Base-by-base conservation (phyloP, 2,797 vertebrate genomes). In the Lindbergichthys nudifrons region DNA sequence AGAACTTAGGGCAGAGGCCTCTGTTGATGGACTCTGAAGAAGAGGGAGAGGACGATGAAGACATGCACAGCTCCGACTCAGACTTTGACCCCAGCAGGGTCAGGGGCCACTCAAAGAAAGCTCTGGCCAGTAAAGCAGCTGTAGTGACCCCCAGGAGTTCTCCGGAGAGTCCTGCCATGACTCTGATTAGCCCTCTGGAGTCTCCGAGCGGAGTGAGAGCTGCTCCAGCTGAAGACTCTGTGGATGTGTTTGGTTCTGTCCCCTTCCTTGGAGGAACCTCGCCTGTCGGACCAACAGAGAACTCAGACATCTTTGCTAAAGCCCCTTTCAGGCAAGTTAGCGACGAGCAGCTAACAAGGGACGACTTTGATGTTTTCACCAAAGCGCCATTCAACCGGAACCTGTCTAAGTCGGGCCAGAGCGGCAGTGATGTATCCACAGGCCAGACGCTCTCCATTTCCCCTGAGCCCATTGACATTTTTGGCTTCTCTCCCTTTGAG, bases 361-460 rank as follows among this genome's bases (percentile, higher is more conserved):
- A 98, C 13, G 97, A 99, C 11, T 96, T 96, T 0, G 98, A 99
- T 18, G 97, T 99, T 14, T 99, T 99, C 83, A 97, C 96, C 66
- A 98, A 97, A 94, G 98, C 98, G 0, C 98, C 98, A 1, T 99
- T 99, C 85, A 96, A 61, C 90, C 95, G 93, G 66, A 98, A 97
- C 81, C 91, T 91, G 18, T 95, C 93, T 3, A 94, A 75, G 63
- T 92, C 92, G 0, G 94, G 95, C 0, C 89, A 88, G 62, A 88
- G 79, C 2, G 51, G 81, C 3, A 21, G 76, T 1, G 82, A 73
- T 0, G 26, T 26, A 26, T 26, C 26, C 26, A 26, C 26, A 26
- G 87, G 88, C 5, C 94, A 93, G 0, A 92, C 94, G 0, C 92
- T 94, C 0, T 94, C 96, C 0, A 0, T 87, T 0, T 95, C 96